Evolutionary conservation across 2,888 invertebrate species (phyloP), one percentile per base, ranked within the genome.

Genomic region (Philonicus albiceps): DNA sequence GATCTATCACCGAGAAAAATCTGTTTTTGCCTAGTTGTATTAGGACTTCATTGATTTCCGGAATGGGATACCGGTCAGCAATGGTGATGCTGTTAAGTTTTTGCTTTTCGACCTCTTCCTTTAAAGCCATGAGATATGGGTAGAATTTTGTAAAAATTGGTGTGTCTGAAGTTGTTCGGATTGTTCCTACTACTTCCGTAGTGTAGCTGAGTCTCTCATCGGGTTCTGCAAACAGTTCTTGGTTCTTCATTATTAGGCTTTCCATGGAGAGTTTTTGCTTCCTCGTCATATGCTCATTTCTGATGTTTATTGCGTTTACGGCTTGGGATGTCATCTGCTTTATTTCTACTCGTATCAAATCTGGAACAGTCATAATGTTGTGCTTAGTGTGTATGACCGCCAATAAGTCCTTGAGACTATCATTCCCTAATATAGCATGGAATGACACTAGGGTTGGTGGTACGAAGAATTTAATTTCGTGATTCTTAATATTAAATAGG

Each of bases 401-500:
- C 13, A 5, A 19, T 73, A 73, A 6, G 13, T 73, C 73, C 19
- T 73, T 73, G n/a, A n/a, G n/a, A n/a, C n/a, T n/a, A n/a, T n/a
- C n/a, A n/a, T n/a, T n/a, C n/a, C n/a, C n/a, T n/a, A 19, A 76
- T 27, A 87, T 78, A 0, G 75, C 86, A 27, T 84, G 78, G 43
- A 78, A 87, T 4, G 76, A 73, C 31, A 73, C 49, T 53, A 53
- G 49, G 16, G 49, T n/a, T n/a, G 49, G 49, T n/a, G n/a, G 49
- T n/a, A 16, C 27, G 37, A 83, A 87, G 27, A 87, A 87, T 80
- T 85, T 87, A 7, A 87, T n/a, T 74, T 87, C 85, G 30, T 40
- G 64, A 22, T 27, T 19, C 40, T 80, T 76, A 11, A 31, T 13
- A 11, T 87, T 53, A 72, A 72, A 85, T 43, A 53, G 80, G 85